Base-by-base conservation (phyloP, 1,140 invertebrate species). In the Delia radicum region DNA sequence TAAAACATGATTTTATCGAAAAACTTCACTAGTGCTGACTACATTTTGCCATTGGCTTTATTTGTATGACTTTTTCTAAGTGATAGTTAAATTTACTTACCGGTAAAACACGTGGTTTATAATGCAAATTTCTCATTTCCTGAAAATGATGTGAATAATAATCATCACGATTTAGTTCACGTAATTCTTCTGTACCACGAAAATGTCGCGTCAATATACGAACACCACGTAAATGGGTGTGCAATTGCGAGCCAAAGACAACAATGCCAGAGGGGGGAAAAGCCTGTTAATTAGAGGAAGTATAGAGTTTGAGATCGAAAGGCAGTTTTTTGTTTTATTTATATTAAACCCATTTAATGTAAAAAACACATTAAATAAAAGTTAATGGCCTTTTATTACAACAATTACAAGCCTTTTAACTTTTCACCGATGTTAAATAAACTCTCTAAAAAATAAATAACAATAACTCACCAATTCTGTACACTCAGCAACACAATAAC, bases 81-180 rank as follows among this genome's bases (percentile, higher is more conserved):
- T n/a, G n/a, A n/a, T n/a, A n/a, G n/a, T n/a, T n/a, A n/a, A n/a
- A n/a, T n/a, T n/a, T n/a, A 87, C 87, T 89, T 89, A 98, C 96
- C 74, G 96, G 97, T 76, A 96, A 81, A n/a, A 99, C 87, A 24
- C 87, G 89, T 0, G 96, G 92, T 12, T 91, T 91, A 80, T 90
- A 87, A 75, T 95, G 94, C 37, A 99, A 87, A 26, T 93, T 88
- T 78, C 97, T 89, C 79, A 99, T 99, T 88, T 99, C 98, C 88
- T 99, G 98, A 87, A 98, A 99, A 88, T 99, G 97, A 10, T 97
- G 95, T 75, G 95, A 97, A 87, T 98, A 99, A 87, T 99, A 98
- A 85, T 97, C 91, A 85, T 99, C 98, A 74, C 92, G 88, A 87
- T 99, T 98, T 2, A 99, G 86, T 80, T 93, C 90, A 0, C 93